Conservation (phyloP, 2,888 invertebrate genomes). For the Trissolcus japonicus region DNA sequence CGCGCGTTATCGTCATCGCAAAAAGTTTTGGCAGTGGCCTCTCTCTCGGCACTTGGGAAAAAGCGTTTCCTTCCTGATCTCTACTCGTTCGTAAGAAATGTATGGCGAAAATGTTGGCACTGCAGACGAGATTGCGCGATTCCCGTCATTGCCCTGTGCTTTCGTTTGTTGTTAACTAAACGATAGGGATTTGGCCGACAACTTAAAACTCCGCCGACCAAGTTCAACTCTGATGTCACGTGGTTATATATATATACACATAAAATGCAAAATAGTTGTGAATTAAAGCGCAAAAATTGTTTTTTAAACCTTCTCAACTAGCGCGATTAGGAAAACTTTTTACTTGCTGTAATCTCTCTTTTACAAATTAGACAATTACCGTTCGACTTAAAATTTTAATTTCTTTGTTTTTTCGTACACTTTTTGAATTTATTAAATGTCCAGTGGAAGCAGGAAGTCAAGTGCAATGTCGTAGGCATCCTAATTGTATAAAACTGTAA, state of each 20-base stretch:
- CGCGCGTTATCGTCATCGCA: constrained; percentile 53
- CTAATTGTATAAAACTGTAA: constrained; percentile 35
- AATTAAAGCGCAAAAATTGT: background rate
- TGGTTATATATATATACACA: background rate
- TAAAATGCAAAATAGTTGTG: too few relatives aligned
- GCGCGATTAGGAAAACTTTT: too few relatives aligned
- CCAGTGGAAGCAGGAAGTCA: background rate
- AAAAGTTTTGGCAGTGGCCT: constrained; percentile 52
- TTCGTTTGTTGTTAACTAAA: constrained; percentile 40
- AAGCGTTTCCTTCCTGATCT: constrained; percentile 49
- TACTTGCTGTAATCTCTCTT: too few relatives aligned
- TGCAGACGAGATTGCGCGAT: constrained; percentile 18
- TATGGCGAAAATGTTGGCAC: constrained; percentile 42
- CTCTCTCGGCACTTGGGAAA: constrained; percentile 32
- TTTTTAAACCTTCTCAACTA: too few relatives aligned
- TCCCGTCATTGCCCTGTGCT: background rate
- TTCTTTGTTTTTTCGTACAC: too few relatives aligned
- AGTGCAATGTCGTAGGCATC: constrained; percentile 6
- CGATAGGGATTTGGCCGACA: constrained; percentile 23
- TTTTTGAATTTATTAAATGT: too few relatives aligned
- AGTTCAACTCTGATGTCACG: constrained; percentile 1
- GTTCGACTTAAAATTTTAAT: too few relatives aligned
- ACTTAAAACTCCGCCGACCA: background rate
- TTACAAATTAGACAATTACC: too few relatives aligned
- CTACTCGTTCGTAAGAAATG: constrained; percentile 52